phyloP scores from a whole-genome alignment of 2,888 invertebrate species.

The Leptinotarsa rubiginosa region DNA sequence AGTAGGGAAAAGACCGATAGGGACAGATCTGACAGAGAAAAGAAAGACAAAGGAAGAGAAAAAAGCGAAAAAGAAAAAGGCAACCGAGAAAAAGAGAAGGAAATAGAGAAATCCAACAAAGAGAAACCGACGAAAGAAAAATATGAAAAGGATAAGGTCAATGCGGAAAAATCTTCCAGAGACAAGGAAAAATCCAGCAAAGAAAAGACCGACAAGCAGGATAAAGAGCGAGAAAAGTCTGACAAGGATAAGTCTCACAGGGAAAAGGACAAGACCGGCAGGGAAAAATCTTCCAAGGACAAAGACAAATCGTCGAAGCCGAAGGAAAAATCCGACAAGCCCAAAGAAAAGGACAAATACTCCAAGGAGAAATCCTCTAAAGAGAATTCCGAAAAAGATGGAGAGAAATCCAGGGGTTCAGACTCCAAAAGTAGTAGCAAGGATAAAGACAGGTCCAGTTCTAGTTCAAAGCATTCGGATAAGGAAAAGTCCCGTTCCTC shows the following conservation, averaged over 20 bases:
- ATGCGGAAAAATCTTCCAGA: constrained; percentile 57
- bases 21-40: constrained; percentile 32
- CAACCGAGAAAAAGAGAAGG: constrained; percentile 50
- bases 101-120: constrained; percentile 51
- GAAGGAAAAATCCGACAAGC: constrained; percentile 55
- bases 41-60: constrained; percentile 20
- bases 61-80: constrained; percentile 63
- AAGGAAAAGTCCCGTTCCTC: constrained; percentile 48
- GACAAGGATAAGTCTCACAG: constrained; percentile 29
- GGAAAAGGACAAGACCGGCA: constrained; percentile 54
- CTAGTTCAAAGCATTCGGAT: constrained; percentile 41
- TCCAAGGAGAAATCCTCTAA: constrained; percentile 56
- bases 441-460: constrained; percentile 25
- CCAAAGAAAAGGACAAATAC: constrained; percentile 49
- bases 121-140: constrained; percentile 33
- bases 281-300: constrained; percentile 42
- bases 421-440: constrained; percentile 20
- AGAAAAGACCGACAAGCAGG: constrained; percentile 38
- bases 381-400: constrained; percentile 55
- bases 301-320: constrained; percentile 42
- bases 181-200: constrained; percentile 47
- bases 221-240: constrained; percentile 50
- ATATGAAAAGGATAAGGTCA: constrained; percentile 52
- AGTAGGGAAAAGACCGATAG: constrained; percentile 13
- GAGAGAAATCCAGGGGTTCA: constrained; percentile 35